Percentiles rank a stretch among this genome's conserved stretches.
phyloP scores from a whole-genome alignment of 2,113 vertebrate genomes.

The Ammodytes dubius region DNA sequence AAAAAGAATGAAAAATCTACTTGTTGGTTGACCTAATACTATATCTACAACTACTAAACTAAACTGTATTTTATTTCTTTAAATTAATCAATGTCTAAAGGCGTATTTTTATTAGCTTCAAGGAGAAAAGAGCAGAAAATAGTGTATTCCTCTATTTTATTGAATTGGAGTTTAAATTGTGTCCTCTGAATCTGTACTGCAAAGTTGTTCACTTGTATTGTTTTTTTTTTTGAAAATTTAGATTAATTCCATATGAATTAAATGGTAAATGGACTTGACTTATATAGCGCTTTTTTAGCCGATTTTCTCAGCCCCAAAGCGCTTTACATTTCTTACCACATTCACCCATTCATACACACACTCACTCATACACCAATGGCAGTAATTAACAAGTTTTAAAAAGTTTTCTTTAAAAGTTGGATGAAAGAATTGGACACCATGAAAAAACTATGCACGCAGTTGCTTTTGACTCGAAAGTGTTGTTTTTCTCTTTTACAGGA shows the following conservation, averaged over 20 bases:
- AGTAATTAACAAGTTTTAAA: too few species aligned
- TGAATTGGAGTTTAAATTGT: not conserved
- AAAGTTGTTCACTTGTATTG: not conserved
- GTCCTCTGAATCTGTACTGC: not conserved
- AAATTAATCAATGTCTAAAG: not conserved
- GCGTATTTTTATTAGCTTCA: not conserved
- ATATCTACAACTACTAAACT: not conserved
- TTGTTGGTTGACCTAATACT: not conserved
- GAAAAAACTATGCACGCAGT: not conserved
- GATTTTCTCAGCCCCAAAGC: too few species aligned
- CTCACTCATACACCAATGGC: too few species aligned
- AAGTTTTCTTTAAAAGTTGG: not conserved
- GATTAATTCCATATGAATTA: not conserved
- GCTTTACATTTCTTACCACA: too few species aligned
- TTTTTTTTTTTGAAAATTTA: not conserved
- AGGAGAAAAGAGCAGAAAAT: not conserved
- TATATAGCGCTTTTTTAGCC: too few species aligned
- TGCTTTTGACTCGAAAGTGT: not conserved
- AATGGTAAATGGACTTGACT: too few species aligned
- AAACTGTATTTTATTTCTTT: not conserved
- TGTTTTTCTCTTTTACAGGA: too few species aligned
- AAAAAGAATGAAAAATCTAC: not conserved
- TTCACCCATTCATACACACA: too few species aligned
- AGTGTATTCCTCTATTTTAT: not conserved
- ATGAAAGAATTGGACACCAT: too few species aligned